phyloP scores from a whole-genome alignment of 2,797 vertebrate species.

The Glossophaga mutica region DNA sequence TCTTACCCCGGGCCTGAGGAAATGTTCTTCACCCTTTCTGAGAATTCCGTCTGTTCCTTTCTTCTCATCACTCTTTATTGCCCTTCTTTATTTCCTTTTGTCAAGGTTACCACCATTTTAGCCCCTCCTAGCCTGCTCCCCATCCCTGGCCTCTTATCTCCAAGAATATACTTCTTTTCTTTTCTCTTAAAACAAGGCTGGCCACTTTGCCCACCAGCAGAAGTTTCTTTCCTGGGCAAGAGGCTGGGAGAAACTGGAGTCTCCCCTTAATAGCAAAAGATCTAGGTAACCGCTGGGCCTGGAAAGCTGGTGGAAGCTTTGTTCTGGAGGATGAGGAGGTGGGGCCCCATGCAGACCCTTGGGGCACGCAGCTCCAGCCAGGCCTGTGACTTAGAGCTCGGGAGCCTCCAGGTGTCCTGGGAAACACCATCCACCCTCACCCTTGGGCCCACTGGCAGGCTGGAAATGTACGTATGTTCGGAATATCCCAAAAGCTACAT shows the following conservation, averaged over 20 bases:
- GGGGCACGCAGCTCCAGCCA: neutral
- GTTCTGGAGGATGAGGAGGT: accelerated
- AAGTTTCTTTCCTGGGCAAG: neutral
- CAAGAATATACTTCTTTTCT: neutral
- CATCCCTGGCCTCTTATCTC: neutral
- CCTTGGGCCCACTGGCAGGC: neutral
- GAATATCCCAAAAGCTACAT: neutral
- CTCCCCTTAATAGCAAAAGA: neutral
- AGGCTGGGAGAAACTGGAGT: neutral
- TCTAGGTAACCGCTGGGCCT: neutral
- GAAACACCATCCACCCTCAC: neutral
- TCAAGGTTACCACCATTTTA: neutral
- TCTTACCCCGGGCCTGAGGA: neutral
- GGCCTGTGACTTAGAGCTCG: neutral
- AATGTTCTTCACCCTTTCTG: neutral
- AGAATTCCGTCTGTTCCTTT: neutral
- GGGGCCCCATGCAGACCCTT: neutral
- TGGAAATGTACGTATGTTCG: neutral
- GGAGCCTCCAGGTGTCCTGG: neutral
- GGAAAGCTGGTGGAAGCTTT: neutral
- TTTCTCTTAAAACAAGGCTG: neutral
- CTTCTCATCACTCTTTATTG: neutral
- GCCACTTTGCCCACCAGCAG: neutral
- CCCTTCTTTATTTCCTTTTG: neutral
- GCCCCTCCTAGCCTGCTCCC: neutral